Evolutionary conservation across 2,888 invertebrate species (phyloP).

Genomic region (Eurytoma californica): DNA sequence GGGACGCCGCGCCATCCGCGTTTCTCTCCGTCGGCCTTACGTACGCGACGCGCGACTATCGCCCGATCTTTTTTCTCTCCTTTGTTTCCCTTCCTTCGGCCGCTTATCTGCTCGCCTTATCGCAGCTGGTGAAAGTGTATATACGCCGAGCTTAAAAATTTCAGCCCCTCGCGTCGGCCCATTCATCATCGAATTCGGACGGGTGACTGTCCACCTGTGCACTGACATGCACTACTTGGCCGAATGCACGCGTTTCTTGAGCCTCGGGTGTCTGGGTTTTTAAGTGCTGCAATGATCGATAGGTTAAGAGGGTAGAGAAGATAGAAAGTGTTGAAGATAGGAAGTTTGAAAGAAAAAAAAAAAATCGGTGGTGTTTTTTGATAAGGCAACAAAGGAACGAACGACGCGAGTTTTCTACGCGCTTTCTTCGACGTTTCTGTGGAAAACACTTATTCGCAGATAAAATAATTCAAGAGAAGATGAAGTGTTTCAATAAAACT

Average conservation of each 20-base stretch:
- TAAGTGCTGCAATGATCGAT: no score
- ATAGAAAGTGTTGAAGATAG: no score
- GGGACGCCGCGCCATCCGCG: not conserved
- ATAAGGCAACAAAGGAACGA: no score
- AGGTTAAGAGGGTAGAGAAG: no score
- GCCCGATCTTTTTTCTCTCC: not conserved
- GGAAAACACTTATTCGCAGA: not conserved
- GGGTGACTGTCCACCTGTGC: slow-evolving; percentile 44
- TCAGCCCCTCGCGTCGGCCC: slow-evolving; percentile 58
- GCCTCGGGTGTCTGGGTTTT: not conserved
- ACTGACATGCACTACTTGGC: slow-evolving; percentile 28
- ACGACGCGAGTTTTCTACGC: no score
- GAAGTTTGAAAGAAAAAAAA: no score
- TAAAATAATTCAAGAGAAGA: slow-evolving; percentile 1
- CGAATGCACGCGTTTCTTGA: not conserved
- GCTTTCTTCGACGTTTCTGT: not conserved
- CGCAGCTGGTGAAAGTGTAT: slow-evolving; percentile 63
- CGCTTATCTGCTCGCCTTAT: slow-evolving; percentile 67
- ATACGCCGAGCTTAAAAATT: slow-evolving; percentile 59
- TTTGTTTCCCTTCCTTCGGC: slow-evolving; percentile 52
- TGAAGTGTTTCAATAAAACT: slow-evolving; percentile 39
- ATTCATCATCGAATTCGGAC: slow-evolving; percentile 47
- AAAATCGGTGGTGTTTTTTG: no score
- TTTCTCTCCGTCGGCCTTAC: slow-evolving; percentile 5
- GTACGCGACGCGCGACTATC: no score